Evolutionary conservation across 2,888 invertebrate species (phyloP), one percentile per base, ranked within the genome.

Genomic region (Allophyes oxyacanthae): DNA sequence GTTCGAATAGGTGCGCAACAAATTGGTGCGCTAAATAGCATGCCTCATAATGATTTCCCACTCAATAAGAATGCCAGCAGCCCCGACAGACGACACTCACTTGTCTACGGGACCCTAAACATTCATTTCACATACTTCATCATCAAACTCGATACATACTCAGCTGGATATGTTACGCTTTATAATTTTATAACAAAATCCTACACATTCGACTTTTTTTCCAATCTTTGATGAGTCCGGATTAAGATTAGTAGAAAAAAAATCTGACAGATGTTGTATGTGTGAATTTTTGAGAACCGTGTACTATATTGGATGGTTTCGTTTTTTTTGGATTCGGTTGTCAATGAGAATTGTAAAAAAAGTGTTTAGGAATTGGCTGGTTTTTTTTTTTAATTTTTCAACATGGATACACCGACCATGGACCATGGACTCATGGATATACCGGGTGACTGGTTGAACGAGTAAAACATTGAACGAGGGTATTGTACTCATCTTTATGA

Each of bases 91-190:
- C n/a, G n/a, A n/a, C n/a, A n/a, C 8, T 13, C 0, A 1, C 28
- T 8, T 0, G 10, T 15, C 26, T 9, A 61, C 36, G 62, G 79
- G 75, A 53, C 81, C 72, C 78, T 64, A 78, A 78, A 46, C 42
- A 68, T 66, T 64, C 52, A 66, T 66, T 73, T 64, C 72, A 74
- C 66, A 77, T 71, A 73, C 69, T 66, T 71, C 79, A 76, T 67
- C 75, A 81, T 81, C 78, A 78, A 83, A 65, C 69, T 84, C 85
- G 79, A 88, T 85, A 82, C 83, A 77, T 83, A 78, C 89, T 63
- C 89, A 87, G 89, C 85, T 86, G 85, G 89, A 75, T 79, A 87
- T 62, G 81, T 79, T 84, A 81, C 82, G 78, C 79, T 79, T 84
- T 78, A 77, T 79, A 81, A 84, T 85, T 86, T 85, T 82, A 75